Evolutionary conservation across 2,888 invertebrate genomes (phyloP).

Genomic region (Chrysina gloriosa): DNA sequence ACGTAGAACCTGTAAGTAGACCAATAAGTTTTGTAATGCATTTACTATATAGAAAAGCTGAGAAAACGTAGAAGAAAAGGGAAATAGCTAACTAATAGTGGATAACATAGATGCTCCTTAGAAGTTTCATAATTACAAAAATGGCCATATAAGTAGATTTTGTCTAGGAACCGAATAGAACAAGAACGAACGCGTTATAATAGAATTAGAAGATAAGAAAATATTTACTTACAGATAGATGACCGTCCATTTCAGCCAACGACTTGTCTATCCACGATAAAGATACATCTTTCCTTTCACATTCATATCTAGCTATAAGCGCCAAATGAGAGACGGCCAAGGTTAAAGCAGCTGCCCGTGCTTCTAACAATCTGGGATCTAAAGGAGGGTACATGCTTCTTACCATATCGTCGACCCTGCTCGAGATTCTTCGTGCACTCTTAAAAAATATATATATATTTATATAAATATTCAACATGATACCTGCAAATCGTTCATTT

Average conservation of each 20-base stretch:
- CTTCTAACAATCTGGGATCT: constrained; percentile 76
- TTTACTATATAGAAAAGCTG: background rate
- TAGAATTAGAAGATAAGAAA: too few species aligned
- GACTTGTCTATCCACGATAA: constrained; percentile 73
- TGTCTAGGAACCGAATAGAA: too few species aligned
- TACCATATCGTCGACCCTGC: constrained; percentile 78
- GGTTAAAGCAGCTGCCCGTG: constrained; percentile 74
- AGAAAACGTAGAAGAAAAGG: too few species aligned
- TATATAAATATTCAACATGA: too few species aligned
- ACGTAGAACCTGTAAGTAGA: constrained; percentile 62
- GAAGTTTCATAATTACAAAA: too few species aligned
- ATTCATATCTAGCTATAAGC: constrained; percentile 72
- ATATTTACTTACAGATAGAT: constrained; percentile 68
- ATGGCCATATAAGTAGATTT: too few species aligned
- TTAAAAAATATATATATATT: constrained; percentile 55
- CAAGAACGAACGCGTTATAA: too few species aligned
- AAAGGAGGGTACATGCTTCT: constrained; percentile 78
- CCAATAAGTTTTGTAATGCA: background rate
- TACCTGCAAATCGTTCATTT: too few species aligned
- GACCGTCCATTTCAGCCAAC: constrained; percentile 74
- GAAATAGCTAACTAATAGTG: too few species aligned
- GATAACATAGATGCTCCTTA: too few species aligned
- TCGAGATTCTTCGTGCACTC: constrained; percentile 74
- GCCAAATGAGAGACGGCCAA: constrained; percentile 76
- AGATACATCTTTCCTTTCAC: constrained; percentile 66